Percentiles rank a stretch among this genome's conserved stretches.
These are phyloP conservation scores for Piprites chloris DNA, from an alignment of 2,113 vertebrate species.

Conservation along the genomic window DNA sequence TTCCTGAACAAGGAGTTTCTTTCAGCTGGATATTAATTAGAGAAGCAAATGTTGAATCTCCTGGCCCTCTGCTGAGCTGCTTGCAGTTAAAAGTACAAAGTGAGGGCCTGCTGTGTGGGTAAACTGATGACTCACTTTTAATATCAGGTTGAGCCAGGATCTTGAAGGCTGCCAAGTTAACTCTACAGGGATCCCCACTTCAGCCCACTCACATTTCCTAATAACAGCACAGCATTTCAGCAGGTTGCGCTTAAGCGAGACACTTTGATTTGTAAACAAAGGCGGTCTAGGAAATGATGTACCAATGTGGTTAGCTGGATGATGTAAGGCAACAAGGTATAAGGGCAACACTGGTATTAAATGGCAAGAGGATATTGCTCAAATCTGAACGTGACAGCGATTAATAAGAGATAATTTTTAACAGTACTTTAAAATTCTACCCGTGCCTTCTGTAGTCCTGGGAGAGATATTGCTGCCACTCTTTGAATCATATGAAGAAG, in stretches of 20 bases:
- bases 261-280: slow-evolving; percentile 76
- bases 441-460: background rate
- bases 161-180: slow-evolving; percentile 72
- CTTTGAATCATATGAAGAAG: background rate
- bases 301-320: background rate
- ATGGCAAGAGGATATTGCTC: background rate
- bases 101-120: slow-evolving; percentile 75
- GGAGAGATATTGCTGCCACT: slow-evolving; percentile 17
- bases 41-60: slow-evolving; percentile 51
- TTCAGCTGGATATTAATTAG: slow-evolving; percentile 71
- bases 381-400: background rate
- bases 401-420: slow-evolving; percentile 42
- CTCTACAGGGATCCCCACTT: slow-evolving; percentile 78
- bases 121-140: slow-evolving; percentile 83
- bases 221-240: slow-evolving; percentile 69
- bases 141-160: slow-evolving; percentile 79
- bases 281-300: slow-evolving; percentile 40
- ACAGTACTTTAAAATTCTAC: background rate
- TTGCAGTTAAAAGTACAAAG: slow-evolving; percentile 72
- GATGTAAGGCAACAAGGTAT: background rate
- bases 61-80: slow-evolving; percentile 47
- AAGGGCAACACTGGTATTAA: background rate
- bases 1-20: slow-evolving; percentile 55
- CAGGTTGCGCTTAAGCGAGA: slow-evolving; percentile 44
- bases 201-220: slow-evolving; percentile 82